Base-by-base conservation (phyloP, 2,888 invertebrate species). In the Tachina fera region DNA sequence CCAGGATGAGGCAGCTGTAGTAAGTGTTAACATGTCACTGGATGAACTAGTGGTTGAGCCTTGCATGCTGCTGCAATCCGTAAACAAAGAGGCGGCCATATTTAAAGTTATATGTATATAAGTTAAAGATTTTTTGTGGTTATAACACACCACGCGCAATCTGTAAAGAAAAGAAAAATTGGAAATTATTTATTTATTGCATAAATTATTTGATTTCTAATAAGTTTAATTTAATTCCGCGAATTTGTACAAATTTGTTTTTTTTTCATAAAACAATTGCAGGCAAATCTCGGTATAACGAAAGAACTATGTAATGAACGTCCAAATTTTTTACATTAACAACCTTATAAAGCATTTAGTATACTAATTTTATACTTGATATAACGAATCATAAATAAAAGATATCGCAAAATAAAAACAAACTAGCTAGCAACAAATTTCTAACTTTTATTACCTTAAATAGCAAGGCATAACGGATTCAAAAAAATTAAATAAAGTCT, bases 1-100 rank as follows among this genome's bases (percentile, higher is more conserved):
- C 90, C 91, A 89, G 45, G 92, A 91, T 22, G 91, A 90, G 67
- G 91, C 88, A 79, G 91, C 90, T 84, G 92, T 91, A 86, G 92
- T 91, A 88, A 92, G 88, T 41, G 94, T 94, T 88, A 92, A 90
- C 67, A 91, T 91, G 77, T 92, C 92, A 87, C 92, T 92, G 86
- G 92, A 91, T 71, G 92, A 92, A 56, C 92, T 92, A 53, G 92
- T 91, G 49, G 90, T 92, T 43, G 93, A 93, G 76, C 92, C 92
- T 87, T 92, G 92, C 83, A 91, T 89, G 88, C 92, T 93, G 90
- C 92, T 92, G 88, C 92, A 92, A 87, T 93, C 93, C 49, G 84
- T 91, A 89, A 90, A 89, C 22, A 84, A 75, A 22, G 84, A 79
- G 14, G 86, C 75, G 45, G 87, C 83, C 87, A 87, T 87, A 51